phyloP scores from a whole-genome alignment of 2,888 invertebrate genomes.

The Drosophila lacicola region DNA sequence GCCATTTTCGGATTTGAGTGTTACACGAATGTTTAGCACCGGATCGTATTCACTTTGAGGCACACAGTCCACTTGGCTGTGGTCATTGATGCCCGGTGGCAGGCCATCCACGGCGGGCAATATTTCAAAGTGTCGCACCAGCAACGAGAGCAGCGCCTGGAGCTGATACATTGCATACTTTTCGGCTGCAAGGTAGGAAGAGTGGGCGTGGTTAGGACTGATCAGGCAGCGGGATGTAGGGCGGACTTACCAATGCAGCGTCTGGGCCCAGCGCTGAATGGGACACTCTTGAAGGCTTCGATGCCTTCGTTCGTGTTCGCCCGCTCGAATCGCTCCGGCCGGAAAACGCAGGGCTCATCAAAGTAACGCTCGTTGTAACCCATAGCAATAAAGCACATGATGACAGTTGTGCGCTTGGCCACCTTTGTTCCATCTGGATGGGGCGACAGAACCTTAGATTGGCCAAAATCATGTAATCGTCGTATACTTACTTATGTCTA shows the following conservation, averaged over 20 bases:
- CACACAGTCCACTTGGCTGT: constrained; percentile 67
- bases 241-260: constrained; percentile 84
- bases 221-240: no score
- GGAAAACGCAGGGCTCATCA: constrained; percentile 73
- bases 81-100: constrained; percentile 76
- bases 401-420: constrained; percentile 78
- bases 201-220: not conserved
- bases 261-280: constrained; percentile 88
- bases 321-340: constrained; percentile 85
- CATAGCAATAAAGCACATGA: constrained; percentile 80
- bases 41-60: constrained; percentile 82
- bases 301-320: constrained; percentile 44
- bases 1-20: constrained; percentile 85
- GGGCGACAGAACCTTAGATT: not conserved
- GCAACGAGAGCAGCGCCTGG: constrained; percentile 86
- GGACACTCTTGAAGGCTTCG: constrained; percentile 86
- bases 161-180: constrained; percentile 86
- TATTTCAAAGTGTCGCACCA: constrained; percentile 86
- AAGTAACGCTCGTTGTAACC: constrained; percentile 82
- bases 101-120: constrained; percentile 72
- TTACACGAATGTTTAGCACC: constrained; percentile 85
- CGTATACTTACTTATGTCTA: constrained; percentile 76
- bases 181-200: constrained; percentile 78
- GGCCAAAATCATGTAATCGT: accelerated
- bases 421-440: constrained; percentile 75